A percentile compares a stretch with the other conserved stretches of the same genome.
Conservation (phyloP, 2,888 invertebrate genomes). For the Meteorus colon region DNA sequence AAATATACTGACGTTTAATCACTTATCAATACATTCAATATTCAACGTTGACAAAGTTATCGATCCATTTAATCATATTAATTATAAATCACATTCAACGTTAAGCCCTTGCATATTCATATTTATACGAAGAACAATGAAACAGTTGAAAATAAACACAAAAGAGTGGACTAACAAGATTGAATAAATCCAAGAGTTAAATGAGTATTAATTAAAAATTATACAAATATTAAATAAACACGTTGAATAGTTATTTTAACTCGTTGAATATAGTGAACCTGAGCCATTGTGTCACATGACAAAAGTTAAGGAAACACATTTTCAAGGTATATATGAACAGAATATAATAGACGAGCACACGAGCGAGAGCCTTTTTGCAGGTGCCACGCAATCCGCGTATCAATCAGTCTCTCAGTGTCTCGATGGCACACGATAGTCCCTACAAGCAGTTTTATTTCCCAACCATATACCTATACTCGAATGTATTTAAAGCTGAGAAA, state of each 20-base stretch:
- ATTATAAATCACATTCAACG: too few species aligned
- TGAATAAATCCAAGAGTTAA: background rate
- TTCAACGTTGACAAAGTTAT: too few species aligned
- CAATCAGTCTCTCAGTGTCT: conserved; percentile 61
- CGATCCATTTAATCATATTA: too few species aligned
- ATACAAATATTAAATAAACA: background rate
- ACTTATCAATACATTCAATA: too few species aligned
- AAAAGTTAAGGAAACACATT: background rate
- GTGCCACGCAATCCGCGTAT: conserved; percentile 67
- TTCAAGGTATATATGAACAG: background rate
- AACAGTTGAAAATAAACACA: background rate
- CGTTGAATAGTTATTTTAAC: background rate
- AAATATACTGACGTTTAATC: too few species aligned
- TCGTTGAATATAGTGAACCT: background rate
- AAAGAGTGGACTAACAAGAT: background rate
- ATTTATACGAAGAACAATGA: too few species aligned
- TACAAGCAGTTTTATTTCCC: conserved; percentile 14
- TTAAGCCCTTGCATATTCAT: too few species aligned
- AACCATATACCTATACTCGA: conserved; percentile 23
- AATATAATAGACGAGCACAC: background rate
- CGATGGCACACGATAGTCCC: conserved; percentile 52
- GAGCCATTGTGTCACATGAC: background rate
- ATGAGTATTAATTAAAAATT: background rate
- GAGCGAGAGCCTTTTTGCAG: conserved; percentile 56
- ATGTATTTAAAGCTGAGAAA: conserved; percentile 15